phyloP scores from a whole-genome alignment of 2,797 vertebrate genomes.

The Pseudotriccus pelzelni region DNA sequence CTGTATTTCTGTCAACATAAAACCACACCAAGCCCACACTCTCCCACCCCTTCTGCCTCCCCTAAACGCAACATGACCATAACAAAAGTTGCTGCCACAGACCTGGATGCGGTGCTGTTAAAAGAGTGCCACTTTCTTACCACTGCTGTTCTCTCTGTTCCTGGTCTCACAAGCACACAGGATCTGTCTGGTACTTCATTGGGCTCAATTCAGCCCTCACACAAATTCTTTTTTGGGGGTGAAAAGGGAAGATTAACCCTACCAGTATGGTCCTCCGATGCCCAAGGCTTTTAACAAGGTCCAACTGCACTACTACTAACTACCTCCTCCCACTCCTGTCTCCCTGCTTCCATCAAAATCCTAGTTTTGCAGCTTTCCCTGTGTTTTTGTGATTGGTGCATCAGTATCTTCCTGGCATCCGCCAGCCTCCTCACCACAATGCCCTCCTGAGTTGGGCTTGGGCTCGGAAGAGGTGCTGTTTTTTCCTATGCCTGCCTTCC shows the following conservation, averaged over 20 bases:
- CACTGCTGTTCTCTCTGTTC: background rate
- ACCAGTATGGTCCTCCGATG: background rate
- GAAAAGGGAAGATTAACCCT: background rate
- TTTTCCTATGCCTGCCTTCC: background rate
- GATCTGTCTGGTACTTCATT: background rate
- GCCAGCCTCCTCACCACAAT: background rate
- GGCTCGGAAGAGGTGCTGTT: background rate
- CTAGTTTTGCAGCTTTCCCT: background rate
- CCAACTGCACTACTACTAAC: accelerated
- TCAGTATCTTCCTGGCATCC: background rate
- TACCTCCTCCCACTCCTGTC: background rate
- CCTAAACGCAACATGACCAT: background rate
- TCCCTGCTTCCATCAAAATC: background rate
- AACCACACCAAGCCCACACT: background rate
- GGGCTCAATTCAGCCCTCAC: background rate
- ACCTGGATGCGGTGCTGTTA: background rate
- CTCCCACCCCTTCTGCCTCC: background rate
- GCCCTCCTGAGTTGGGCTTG: background rate
- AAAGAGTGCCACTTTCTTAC: background rate
- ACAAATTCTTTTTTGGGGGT: background rate
- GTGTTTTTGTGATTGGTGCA: background rate
- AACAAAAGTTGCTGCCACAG: background rate
- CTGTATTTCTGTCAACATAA: background rate
- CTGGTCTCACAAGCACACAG: accelerated
- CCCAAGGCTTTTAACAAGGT: background rate